Evolutionary conservation across 2,888 invertebrate species (phyloP).

Genomic region (Acrobeloides nanus): DNA sequence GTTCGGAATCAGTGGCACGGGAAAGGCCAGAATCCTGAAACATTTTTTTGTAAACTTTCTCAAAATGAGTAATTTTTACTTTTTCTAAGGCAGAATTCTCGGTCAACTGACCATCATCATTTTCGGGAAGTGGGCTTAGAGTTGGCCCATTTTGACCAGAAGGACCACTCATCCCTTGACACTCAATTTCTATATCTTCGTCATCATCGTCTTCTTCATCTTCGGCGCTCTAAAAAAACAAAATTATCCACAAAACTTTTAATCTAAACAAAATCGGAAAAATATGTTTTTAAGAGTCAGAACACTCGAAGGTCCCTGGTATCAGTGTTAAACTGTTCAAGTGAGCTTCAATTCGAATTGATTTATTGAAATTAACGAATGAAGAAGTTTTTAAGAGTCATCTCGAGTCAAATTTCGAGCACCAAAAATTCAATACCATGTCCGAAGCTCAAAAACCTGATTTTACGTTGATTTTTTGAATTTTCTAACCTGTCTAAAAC

Average conservation of each 20-base stretch:
- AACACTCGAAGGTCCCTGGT: conserved; percentile 12
- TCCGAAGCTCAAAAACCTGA: no score
- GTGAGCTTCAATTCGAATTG: no score
- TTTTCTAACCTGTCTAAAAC: no score
- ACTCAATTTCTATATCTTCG: conserved; percentile 6
- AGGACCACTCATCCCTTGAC: not conserved
- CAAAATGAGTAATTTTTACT: conserved; percentile 1
- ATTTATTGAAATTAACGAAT: no score
- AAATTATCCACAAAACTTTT: conserved; percentile 7
- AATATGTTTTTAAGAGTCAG: not conserved
- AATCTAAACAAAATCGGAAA: not conserved
- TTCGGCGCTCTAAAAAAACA: conserved; percentile 15
- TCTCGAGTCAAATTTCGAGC: no score
- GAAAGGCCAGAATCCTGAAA: conserved; percentile 26
- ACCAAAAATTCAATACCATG: no score
- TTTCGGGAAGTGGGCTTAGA: conserved; percentile 21
- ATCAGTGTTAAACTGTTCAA: no score
- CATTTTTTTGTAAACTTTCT: conserved; percentile 2
- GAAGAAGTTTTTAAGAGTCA: no score
- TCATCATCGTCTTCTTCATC: conserved; percentile 15
- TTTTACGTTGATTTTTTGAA: no score
- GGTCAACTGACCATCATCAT: conserved; percentile 23
- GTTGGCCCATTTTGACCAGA: conserved; percentile 1
- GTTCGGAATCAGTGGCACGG: conserved; percentile 26
- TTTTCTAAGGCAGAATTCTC: conserved; percentile 21